Evolutionary conservation across 1,140 invertebrate species (phyloP).

Genomic region (Apis laboriosa): DNA sequence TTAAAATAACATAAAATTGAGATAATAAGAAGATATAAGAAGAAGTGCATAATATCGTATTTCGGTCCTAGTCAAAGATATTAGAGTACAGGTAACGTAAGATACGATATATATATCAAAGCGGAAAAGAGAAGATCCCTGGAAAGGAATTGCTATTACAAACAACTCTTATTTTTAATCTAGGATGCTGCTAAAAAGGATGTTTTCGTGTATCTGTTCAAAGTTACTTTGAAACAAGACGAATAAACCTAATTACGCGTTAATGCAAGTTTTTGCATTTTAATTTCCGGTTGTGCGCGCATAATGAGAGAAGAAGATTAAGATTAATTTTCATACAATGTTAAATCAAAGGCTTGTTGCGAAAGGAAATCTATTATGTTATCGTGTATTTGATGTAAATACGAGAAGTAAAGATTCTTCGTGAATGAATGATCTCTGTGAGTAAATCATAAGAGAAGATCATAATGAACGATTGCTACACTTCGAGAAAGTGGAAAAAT

Average conservation of each 20-base stretch:
- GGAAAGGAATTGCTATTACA: background rate
- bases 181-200: background rate
- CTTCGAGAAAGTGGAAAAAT: constrained; percentile 20
- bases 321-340: no score
- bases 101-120: background rate
- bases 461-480: constrained; percentile 25
- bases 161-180: constrained; percentile 1
- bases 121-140: background rate
- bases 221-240: background rate
- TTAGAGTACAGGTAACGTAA: background rate
- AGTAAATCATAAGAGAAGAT: constrained; percentile 13
- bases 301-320: no score
- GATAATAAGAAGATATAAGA: background rate
- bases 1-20: background rate
- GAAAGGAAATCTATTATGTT: background rate
- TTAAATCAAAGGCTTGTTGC: no score
- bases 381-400: background rate
- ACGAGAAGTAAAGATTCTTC: background rate
- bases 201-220: background rate
- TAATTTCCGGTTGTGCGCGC: background rate
- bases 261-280: background rate
- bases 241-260: background rate
- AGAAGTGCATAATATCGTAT: background rate
- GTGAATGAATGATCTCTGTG: background rate
- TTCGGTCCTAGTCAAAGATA: background rate